phyloP scores from a whole-genome alignment of 2,888 invertebrate genomes.

The Brachyptera putata region DNA sequence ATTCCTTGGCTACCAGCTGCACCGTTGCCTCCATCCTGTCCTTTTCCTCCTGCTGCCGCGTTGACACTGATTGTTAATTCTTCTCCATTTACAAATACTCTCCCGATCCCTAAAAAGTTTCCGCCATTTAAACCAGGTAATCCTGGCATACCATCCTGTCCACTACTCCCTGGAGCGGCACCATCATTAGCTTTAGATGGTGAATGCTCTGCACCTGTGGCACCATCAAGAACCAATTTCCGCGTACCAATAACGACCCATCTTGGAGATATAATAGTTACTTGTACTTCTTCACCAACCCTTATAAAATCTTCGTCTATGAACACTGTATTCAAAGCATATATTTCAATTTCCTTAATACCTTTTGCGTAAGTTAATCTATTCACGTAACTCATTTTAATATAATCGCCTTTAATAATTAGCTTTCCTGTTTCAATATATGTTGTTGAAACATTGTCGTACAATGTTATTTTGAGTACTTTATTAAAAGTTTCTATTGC shows the following conservation, averaged over 20 bases:
- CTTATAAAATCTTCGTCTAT: not conserved
- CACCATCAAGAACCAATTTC: not conserved
- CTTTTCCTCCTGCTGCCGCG: constrained; percentile 17
- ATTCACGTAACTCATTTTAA: not conserved
- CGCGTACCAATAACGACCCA: not conserved
- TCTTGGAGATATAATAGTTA: not conserved
- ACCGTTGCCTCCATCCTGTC: constrained; percentile 21
- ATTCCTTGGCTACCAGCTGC: not conserved
- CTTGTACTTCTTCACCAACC: not conserved
- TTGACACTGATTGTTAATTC: not conserved
- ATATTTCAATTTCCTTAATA: not conserved
- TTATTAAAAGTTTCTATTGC: not conserved
- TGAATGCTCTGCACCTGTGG: not conserved
- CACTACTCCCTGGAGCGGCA: not conserved
- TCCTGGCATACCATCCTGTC: not conserved
- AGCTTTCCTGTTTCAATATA: too few species aligned
- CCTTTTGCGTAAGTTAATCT: not conserved
- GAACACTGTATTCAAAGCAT: not conserved
- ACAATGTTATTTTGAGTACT: not conserved
- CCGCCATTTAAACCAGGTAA: not conserved
- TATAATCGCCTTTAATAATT: not conserved
- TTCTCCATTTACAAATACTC: not conserved
- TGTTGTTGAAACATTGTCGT: too few species aligned
- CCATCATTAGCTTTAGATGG: not conserved
- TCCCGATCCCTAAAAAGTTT: constrained; percentile 20